Evolutionary conservation across 2,113 vertebrate species (phyloP).

Genomic region (Okapia johnstoni): DNA sequence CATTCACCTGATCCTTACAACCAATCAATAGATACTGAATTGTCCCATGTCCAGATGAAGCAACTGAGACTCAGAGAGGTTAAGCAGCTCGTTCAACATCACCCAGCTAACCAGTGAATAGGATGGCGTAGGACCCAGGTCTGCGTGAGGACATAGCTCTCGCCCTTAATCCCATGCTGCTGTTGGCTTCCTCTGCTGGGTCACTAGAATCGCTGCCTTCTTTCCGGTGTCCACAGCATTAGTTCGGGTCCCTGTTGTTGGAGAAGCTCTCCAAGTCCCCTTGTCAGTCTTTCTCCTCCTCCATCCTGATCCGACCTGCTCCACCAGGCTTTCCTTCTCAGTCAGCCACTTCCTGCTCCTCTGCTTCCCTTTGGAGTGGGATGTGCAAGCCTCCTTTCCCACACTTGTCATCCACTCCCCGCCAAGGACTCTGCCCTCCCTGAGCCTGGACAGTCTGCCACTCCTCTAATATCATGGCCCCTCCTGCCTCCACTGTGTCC

Average conservation of each 20-base stretch:
- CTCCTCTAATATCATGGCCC: fast-evolving
- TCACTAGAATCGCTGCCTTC: not conserved
- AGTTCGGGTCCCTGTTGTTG: not conserved
- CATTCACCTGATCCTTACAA: not conserved
- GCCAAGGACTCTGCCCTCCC: not conserved
- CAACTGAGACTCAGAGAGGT: not conserved
- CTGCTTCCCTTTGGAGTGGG: not conserved
- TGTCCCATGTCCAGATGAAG: not conserved
- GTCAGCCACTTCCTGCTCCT: not conserved
- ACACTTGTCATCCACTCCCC: not conserved
- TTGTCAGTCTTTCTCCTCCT: not conserved
- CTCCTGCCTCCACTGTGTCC: not conserved
- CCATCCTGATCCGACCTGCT: not conserved
- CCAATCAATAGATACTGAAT: not conserved
- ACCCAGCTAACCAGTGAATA: not conserved
- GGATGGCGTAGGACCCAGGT: not conserved
- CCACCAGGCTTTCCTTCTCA: not conserved
- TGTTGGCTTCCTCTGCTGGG: not conserved
- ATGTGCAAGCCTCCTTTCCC: not conserved
- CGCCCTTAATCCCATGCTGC: fast-evolving
- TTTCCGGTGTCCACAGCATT: not conserved
- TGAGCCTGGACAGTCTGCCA: not conserved
- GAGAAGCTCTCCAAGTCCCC: not conserved
- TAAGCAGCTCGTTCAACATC: not conserved
- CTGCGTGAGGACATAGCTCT: not conserved